Conservation (phyloP, 2,888 invertebrate species). For the Amblyjoppa fuscipennis region DNA sequence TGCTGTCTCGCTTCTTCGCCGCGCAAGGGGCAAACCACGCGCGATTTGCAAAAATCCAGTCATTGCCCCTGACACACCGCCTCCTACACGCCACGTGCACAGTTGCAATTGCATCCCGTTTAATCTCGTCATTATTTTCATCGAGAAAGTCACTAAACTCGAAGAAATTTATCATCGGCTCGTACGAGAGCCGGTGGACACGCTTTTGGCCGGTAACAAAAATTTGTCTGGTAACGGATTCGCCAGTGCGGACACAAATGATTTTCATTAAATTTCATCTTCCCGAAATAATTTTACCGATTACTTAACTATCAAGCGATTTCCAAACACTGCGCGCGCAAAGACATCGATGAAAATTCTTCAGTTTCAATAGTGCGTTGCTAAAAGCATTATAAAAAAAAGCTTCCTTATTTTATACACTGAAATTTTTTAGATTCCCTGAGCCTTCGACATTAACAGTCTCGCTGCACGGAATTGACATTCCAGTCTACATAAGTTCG, state of each 20-base stretch:
- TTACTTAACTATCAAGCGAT: not conserved
- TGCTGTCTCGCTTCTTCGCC: constrained; percentile 35
- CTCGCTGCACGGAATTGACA: too few relatives aligned
- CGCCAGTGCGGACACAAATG: not conserved
- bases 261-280: not conserved
- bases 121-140: constrained; percentile 17
- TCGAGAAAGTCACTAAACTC: not conserved
- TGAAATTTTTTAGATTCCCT: too few relatives aligned
- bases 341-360: not conserved
- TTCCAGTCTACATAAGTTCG: not conserved
- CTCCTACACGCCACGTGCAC: constrained; percentile 63
- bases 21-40: constrained; percentile 41
- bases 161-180: constrained; percentile 1
- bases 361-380: not conserved
- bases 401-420: too few relatives aligned
- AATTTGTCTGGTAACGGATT: constrained; percentile 17
- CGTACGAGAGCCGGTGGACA: not conserved
- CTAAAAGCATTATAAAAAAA: too few relatives aligned
- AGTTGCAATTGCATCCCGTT: constrained; percentile 58
- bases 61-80: constrained; percentile 64
- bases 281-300: not conserved
- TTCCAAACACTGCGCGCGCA: not conserved
- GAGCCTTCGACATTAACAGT: too few relatives aligned
- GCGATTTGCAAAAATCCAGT: constrained; percentile 64
- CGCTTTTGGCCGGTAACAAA: not conserved